A percentile compares a stretch with the other conserved stretches of the same genome.
These are phyloP conservation scores for Formica exsecta DNA, from an alignment of 1,140 invertebrate species.

Conservation along the genomic window DNA sequence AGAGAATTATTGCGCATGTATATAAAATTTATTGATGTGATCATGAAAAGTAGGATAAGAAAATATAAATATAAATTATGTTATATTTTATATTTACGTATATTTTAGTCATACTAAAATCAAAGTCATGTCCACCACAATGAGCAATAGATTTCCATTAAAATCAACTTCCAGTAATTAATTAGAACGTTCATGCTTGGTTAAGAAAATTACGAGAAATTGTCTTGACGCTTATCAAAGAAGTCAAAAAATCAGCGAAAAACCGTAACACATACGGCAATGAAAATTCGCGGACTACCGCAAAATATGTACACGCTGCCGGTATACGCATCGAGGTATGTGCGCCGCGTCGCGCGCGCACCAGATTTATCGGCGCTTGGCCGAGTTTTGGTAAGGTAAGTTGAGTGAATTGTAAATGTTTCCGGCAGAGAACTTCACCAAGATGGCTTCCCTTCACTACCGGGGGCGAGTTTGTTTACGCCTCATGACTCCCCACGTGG, in stretches of 20 bases:
- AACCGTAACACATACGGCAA: slow-evolving; percentile 66
- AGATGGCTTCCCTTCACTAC: slow-evolving; percentile 74
- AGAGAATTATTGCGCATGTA: no score
- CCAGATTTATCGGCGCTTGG: slow-evolving; percentile 79
- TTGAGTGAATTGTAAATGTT: slow-evolving; percentile 81
- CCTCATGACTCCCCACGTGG: slow-evolving; percentile 83
- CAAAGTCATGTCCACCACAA: background rate
- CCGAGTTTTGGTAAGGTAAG: slow-evolving; percentile 77
- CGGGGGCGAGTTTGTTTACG: slow-evolving; percentile 82
- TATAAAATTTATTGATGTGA: background rate
- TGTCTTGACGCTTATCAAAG: slow-evolving; percentile 10
- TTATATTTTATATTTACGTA: background rate
- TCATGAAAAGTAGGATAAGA: background rate
- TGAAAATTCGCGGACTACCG: slow-evolving; percentile 71
- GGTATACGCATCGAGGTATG: slow-evolving; percentile 22
- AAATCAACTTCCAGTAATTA: slow-evolving; percentile 2
- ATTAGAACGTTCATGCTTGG: background rate
- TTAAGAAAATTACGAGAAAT: slow-evolving; percentile 1
- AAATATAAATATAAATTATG: background rate
- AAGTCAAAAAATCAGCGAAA: slow-evolving; percentile 61
- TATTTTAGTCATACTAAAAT: background rate
- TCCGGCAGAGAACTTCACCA: slow-evolving; percentile 79
- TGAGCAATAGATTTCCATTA: background rate
- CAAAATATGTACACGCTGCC: slow-evolving; percentile 63
- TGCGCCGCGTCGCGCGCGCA: slow-evolving; percentile 64